Conservation (phyloP, 2,797 vertebrate genomes). For the Philypnodon macrostomus region DNA sequence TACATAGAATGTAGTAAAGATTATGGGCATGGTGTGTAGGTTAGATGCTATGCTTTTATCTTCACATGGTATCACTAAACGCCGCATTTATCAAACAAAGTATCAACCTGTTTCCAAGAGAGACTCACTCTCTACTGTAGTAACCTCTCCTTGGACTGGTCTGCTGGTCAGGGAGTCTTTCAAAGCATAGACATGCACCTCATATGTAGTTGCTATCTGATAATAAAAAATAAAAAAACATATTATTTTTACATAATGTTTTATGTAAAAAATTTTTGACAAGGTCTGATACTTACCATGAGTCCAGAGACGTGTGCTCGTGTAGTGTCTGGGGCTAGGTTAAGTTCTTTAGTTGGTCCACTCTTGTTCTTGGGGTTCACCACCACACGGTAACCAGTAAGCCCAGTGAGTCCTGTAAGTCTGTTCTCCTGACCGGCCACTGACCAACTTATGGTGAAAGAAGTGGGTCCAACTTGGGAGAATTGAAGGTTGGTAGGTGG, state of each 20-base stretch:
- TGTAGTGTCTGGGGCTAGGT: constrained; percentile 85
- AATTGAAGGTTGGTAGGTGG: constrained; percentile 87
- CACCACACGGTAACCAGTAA: constrained; percentile 91
- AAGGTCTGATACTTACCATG: constrained; percentile 88
- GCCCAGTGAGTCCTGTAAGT: constrained; percentile 78
- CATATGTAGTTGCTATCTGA: constrained; percentile 92
- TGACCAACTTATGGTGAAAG: constrained; percentile 83
- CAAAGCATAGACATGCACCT: constrained; percentile 89
- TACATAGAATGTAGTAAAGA: background rate
- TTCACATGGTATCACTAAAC: no score
- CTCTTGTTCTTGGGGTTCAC: constrained; percentile 90
- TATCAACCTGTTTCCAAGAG: background rate
- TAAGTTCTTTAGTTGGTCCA: constrained; percentile 88
- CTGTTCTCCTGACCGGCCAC: constrained; percentile 80
- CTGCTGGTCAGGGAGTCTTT: constrained; percentile 91
- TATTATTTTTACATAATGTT: no score
- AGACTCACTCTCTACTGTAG: constrained; percentile 91
- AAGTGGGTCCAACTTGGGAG: constrained; percentile 84
- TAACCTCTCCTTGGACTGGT: constrained; percentile 84
- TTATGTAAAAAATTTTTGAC: no score
- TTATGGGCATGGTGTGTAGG: background rate
- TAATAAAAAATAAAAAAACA: constrained; percentile 3
- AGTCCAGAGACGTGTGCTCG: constrained; percentile 86
- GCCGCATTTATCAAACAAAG: no score
- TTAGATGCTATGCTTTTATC: no score